These are phyloP conservation scores for Apus apus DNA, from an alignment of 2,113 vertebrate genomes.

Conservation along the genomic window DNA sequence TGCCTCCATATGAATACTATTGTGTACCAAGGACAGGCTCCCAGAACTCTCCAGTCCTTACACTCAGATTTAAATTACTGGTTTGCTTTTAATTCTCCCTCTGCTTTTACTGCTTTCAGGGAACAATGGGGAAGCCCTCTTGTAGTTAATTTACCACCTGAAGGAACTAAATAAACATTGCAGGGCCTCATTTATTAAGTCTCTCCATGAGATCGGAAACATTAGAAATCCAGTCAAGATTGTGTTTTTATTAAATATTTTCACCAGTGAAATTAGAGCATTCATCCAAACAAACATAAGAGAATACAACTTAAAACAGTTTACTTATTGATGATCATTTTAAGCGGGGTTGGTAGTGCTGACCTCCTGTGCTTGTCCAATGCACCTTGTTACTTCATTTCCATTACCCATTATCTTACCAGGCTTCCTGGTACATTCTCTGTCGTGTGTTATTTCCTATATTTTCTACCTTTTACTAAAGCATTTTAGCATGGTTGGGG, in stretches of 20 bases:
- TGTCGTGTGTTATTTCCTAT: neutral
- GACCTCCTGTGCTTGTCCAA: neutral
- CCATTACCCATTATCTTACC: neutral
- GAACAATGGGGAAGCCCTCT: constrained; percentile 49
- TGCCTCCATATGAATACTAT: neutral
- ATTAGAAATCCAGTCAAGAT: neutral
- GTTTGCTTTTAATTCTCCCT: constrained; percentile 12
- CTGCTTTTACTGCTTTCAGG: constrained; percentile 12
- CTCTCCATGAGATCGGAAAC: neutral
- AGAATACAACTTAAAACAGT: neutral
- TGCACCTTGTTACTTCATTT: neutral
- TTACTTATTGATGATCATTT: neutral
- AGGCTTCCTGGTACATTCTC: neutral
- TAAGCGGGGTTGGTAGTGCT: neutral
- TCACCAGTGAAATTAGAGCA: neutral
- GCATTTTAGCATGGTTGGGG: neutral
- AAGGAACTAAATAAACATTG: constrained; percentile 43
- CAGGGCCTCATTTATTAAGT: constrained; percentile 27
- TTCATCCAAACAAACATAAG: constrained; percentile 27
- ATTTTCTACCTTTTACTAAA: neutral
- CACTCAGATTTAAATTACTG: constrained; percentile 7
- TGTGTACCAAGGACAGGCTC: neutral
- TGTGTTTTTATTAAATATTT: constrained; percentile 34
- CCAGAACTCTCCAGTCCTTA: neutral
- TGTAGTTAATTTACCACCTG: constrained; percentile 50